Percentiles rank a stretch among this genome's conserved stretches.
Conservation (phyloP, 2,797 vertebrate species). For the Gymnothorax reevesii region DNA sequence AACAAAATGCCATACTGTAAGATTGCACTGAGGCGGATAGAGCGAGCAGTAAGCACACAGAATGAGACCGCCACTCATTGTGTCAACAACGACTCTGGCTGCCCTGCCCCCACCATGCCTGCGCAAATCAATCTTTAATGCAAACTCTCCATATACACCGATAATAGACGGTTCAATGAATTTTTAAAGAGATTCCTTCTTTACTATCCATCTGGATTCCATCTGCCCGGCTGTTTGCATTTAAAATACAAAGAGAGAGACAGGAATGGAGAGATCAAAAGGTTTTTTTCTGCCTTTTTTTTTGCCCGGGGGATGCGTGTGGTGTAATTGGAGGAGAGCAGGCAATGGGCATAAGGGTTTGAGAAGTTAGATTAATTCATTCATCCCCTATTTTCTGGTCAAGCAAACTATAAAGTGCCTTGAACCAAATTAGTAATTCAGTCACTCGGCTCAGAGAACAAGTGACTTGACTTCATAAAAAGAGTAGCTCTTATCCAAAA, state of each 20-base stretch:
- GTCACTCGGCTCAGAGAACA: neutral
- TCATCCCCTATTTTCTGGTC: constrained; percentile 12
- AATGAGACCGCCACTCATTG: neutral
- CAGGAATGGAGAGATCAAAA: constrained; percentile 66
- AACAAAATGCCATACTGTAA: neutral
- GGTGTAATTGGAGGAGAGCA: constrained; percentile 49
- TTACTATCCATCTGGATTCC: constrained; percentile 80
- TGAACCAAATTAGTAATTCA: constrained; percentile 14
- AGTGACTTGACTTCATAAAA: neutral
- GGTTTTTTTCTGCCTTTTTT: constrained; percentile 46
- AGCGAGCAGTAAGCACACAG: neutral
- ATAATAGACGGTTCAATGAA: constrained; percentile 74
- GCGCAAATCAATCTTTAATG: constrained; percentile 80
- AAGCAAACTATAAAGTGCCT: constrained; percentile 21
- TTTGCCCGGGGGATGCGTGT: constrained; percentile 53
- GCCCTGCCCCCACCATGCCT: constrained; percentile 31
- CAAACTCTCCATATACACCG: constrained; percentile 64
- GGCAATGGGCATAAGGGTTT: constrained; percentile 12
- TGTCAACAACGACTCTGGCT: neutral
- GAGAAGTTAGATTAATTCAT: constrained; percentile 29
- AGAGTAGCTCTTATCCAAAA: constrained; percentile 9
- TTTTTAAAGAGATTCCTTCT: constrained; percentile 79
- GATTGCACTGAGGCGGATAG: neutral
- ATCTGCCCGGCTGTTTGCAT: constrained; percentile 71
- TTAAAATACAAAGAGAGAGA: constrained; percentile 51